Conservation (phyloP, 2,113 vertebrate species). For the Perca flavescens region DNA sequence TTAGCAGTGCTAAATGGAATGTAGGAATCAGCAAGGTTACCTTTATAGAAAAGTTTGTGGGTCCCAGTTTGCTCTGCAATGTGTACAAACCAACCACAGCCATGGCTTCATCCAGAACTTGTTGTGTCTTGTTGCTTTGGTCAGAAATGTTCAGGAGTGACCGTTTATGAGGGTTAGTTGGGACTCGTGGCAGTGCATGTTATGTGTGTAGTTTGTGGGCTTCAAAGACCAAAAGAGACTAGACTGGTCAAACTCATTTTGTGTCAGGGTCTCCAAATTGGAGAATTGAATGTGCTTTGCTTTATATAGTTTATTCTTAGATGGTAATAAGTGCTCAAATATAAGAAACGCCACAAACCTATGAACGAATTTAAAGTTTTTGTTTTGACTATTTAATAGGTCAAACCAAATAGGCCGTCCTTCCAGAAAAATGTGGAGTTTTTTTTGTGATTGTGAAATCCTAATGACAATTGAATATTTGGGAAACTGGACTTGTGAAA, state of each 20-base stretch:
- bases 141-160: neutral
- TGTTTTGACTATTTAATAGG: neutral
- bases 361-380: neutral
- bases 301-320: neutral
- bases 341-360: neutral
- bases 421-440: too few species aligned
- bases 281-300: neutral
- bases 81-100: neutral
- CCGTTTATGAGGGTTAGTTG: neutral
- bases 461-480: neutral
- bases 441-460: too few species aligned
- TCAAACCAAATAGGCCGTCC: too few species aligned
- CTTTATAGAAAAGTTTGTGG: neutral
- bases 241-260: neutral
- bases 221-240: neutral
- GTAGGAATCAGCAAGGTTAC: neutral
- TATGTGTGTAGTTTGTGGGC: neutral
- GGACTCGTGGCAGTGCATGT: neutral
- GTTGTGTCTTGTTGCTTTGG: conserved; percentile 4
- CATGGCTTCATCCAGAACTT: neutral
- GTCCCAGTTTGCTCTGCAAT: neutral
- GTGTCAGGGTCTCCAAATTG: neutral
- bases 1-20: neutral
- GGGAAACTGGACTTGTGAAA: conserved; percentile 27
- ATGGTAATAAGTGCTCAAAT: neutral